Evolutionary conservation across 2,797 vertebrate genomes (phyloP).

Genomic region (Acanthiza pusilla): DNA sequence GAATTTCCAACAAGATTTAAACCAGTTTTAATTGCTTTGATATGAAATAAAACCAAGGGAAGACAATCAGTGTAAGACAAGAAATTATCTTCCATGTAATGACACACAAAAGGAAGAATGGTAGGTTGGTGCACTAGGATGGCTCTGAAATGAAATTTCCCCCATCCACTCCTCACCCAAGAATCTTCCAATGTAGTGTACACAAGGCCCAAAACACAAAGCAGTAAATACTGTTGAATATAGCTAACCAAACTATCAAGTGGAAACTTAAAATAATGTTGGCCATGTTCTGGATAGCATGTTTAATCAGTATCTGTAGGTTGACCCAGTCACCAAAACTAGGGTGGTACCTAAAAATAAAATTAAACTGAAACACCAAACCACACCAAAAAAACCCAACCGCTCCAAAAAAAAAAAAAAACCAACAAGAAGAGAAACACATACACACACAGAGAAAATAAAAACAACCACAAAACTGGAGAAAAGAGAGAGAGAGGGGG

Average conservation of each 20-base stretch:
- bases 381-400: accelerated
- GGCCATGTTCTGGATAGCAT: background rate
- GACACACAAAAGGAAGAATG: background rate
- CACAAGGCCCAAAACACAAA: background rate
- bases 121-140: background rate
- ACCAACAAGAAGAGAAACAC: background rate
- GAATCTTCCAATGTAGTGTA: background rate
- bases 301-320: background rate
- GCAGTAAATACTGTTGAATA: background rate
- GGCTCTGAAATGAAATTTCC: background rate
- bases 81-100: background rate
- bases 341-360: background rate
- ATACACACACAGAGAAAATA: background rate
- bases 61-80: background rate
- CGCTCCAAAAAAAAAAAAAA: background rate
- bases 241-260: background rate
- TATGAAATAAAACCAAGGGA: background rate
- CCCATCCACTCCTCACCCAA: background rate
- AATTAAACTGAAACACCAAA: background rate
- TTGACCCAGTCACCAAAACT: background rate
- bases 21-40: background rate
- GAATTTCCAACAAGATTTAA: background rate
- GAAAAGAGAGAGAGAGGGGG: background rate
- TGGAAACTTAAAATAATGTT: background rate
- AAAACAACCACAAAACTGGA: background rate